Base-by-base conservation (phyloP, 1,140 invertebrate species). In the Wasmannia auropunctata region DNA sequence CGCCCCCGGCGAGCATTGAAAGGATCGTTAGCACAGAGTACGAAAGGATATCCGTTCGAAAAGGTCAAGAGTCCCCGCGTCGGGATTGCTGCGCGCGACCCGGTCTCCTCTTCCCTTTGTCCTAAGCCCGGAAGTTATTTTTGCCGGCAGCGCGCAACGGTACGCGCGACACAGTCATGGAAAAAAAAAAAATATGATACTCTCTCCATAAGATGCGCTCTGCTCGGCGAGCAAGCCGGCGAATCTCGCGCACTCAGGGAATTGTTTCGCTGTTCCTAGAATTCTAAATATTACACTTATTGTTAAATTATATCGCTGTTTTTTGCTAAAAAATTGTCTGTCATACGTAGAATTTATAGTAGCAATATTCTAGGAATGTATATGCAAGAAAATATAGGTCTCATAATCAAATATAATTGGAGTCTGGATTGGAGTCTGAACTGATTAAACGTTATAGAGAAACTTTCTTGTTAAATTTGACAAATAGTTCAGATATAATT, bases 41-140 rank as follows among this genome's bases (percentile, higher is more conserved):
- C 86, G 85, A 91, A 93, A 94, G 92, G 92, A 94, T 93, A 92
- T 91, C 89, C 87, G 88, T 81, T 89, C 75, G 88, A 92, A 94
- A 95, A 95, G 94, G 94, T 94, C 94, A 94, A 94, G 93, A 94
- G 93, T 94, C 92, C 91, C 91, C 70, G 75, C n/a, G n/a, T 28
- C 69, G 90, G 91, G 92, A 90, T 93, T 88, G 88, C 90, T n/a
- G n/a, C 81, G 90, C 86, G 69, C 65, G 86, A 51, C 91, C 88
- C n/a, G n/a, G n/a, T 86, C 85, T 89, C 77, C 79, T 77, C 84
- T 86, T 88, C 76, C 85, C 84, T 86, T 92, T 89, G 75, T 91
- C 40, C 40, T 34, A 67, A n/a, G 40, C 4, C n/a, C 46, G 49
- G 22, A 51, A 70, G 56, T 69, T 49, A 37, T 67, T 25, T 51